Evolutionary conservation across 2,797 vertebrate species (phyloP), one percentile per base, ranked within the genome.

Genomic region (Parauchenoglanis punctatus): DNA sequence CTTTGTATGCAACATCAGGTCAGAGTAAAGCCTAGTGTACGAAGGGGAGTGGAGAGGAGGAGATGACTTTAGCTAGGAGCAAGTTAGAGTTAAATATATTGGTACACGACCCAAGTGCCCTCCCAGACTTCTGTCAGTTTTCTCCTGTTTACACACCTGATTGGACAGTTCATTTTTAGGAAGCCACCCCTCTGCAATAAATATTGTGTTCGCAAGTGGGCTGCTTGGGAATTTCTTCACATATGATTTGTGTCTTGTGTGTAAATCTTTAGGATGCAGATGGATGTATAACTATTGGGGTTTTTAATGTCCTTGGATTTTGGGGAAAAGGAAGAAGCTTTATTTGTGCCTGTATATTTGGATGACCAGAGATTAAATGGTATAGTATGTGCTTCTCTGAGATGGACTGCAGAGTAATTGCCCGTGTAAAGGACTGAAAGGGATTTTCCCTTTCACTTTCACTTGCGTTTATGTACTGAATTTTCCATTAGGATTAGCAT

Each of bases 131-230:
- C 58, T 87, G 54, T 78, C 85, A 72, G 40, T 76, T 84, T 81
- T 44, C 61, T 76, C 89, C 63, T 86, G 25, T 70, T 35, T 61
- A 84, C 72, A 87, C 80, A 87, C 85, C 85, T 86, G 87, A 91
- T 91, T 91, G 90, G 90, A 88, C 85, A 46, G 77, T 73, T 87
- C 40, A 86, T 86, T 90, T 87, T 89, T 84, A 58, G 75, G 40
- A 87, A 70, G 76, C 88, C 89, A 87, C 87, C 87, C 91, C 86
- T 89, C 75, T 15, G 46, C 40, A 88, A 91, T 90, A 90, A 90
- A 90, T 90, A 89, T 61, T 78, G 86, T 59, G 65, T 49, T 81
- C 76, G 72, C 52, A 83, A 61, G 75, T 76, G 56, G 20, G 56
- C 49, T 83, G 56, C 63, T 85, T 56, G 44, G 70, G 23, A 20